These are phyloP conservation scores for Abrostola triplasia DNA, from an alignment of 2,888 invertebrate species.

Conservation along the genomic window DNA sequence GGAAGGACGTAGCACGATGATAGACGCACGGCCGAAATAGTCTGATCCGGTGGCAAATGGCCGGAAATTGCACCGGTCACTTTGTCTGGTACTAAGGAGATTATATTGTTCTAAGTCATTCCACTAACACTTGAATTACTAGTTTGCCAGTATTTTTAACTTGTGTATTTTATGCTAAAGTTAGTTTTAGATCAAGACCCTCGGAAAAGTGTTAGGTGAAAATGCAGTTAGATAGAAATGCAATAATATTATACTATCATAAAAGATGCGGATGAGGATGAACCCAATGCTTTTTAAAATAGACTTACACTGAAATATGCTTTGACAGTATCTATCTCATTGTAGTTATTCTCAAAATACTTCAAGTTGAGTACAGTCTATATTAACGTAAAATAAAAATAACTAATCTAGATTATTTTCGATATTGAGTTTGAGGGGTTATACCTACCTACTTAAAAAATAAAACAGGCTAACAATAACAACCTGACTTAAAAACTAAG, in stretches of 20 bases:
- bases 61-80: slow-evolving; percentile 52
- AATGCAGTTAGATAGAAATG: too few relatives aligned
- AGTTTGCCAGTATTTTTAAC: neutral
- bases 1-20: slow-evolving; percentile 47
- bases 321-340: neutral
- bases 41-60: slow-evolving; percentile 45
- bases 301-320: neutral
- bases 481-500: neutral
- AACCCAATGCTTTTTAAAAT: too few relatives aligned
- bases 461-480: too few relatives aligned
- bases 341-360: neutral
- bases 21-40: slow-evolving; percentile 50
- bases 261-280: too few relatives aligned
- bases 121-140: neutral
- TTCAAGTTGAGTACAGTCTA: neutral
- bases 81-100: slow-evolving; percentile 37
- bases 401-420: neutral
- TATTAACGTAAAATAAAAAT: neutral
- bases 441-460: too few relatives aligned
- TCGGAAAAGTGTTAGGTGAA: too few relatives aligned
- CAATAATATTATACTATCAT: too few relatives aligned
- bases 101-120: slow-evolving; percentile 19
- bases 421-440: neutral
- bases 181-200: too few relatives aligned
- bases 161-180: too few relatives aligned